These are phyloP conservation scores for Cepaea hortensis DNA, from an alignment of 2,888 invertebrate genomes.

Conservation along the genomic window DNA sequence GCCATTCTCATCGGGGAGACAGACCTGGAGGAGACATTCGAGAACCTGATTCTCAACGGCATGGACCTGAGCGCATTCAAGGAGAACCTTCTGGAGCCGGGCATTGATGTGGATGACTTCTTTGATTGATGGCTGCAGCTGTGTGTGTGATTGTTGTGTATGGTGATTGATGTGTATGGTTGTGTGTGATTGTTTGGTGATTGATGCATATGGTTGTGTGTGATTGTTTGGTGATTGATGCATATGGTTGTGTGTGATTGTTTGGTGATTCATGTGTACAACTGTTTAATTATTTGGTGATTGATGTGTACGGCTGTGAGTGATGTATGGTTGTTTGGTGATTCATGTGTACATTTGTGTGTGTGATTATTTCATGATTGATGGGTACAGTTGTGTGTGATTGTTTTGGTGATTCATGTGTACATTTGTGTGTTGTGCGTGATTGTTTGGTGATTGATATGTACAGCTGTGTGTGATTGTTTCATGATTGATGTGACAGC, in stretches of 20 bases:
- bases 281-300: no score
- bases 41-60: constrained; percentile 96
- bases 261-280: not conserved
- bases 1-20: constrained; percentile 97
- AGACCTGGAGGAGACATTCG: constrained; percentile 97
- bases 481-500: no score
- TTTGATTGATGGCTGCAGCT: constrained; percentile 85
- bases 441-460: no score
- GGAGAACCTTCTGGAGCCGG: constrained; percentile 93
- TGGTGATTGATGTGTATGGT: not conserved
- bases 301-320: no score
- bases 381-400: no score
- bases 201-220: no score
- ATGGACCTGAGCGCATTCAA: constrained; percentile 91
- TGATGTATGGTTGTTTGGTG: no score
- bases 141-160: not conserved
- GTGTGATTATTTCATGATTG: no score
- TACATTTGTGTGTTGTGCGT: no score
- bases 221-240: not conserved
- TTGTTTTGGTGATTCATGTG: no score
- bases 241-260: not conserved
- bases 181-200: not conserved
- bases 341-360: no score
- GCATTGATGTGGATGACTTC: constrained; percentile 98
- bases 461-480: no score